A percentile compares a stretch with the other conserved stretches of the same genome.
These are phyloP conservation scores for Erynnis tages DNA, from an alignment of 2,888 invertebrate species.

Conservation along the genomic window DNA sequence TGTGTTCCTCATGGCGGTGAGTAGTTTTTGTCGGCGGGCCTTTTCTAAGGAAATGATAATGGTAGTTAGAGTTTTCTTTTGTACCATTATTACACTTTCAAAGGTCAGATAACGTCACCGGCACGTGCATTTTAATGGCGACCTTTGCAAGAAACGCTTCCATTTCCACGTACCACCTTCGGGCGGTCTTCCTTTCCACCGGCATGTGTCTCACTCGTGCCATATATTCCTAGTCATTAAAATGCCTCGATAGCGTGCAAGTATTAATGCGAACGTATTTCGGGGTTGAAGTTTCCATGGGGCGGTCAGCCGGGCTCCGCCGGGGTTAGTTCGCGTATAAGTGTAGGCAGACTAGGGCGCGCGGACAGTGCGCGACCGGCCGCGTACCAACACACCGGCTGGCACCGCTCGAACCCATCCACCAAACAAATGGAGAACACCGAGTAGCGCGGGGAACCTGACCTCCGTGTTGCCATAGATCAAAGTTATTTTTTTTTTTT, in stretches of 20 bases:
- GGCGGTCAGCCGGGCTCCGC: constrained; percentile 59
- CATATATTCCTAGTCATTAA: constrained; percentile 52
- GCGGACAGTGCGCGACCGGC: constrained; percentile 75
- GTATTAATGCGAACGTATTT: constrained; percentile 40
- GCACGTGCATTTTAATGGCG: constrained; percentile 17
- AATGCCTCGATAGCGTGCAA: constrained; percentile 51
- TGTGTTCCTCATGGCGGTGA: background rate
- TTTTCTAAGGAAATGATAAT: constrained; percentile 18
- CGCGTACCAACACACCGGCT: constrained; percentile 71
- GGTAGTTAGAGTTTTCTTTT: constrained; percentile 14
- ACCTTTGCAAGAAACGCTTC: constrained; percentile 28
- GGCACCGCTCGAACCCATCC: constrained; percentile 55
- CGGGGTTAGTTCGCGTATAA: constrained; percentile 63
- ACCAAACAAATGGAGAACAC: constrained; percentile 48
- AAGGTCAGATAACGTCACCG: constrained; percentile 20
- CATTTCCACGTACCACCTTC: constrained; percentile 8
- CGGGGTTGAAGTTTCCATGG: constrained; percentile 69
- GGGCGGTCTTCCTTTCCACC: constrained; percentile 17
- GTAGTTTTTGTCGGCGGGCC: background rate
- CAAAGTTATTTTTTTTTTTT: constrained; percentile 35
- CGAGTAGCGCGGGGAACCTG: constrained; percentile 62
- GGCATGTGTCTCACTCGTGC: constrained; percentile 22
- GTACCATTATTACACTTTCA: constrained; percentile 14
- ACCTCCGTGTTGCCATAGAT: constrained; percentile 45
- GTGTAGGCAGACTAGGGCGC: constrained; percentile 55